Conservation (phyloP, 2,888 invertebrate genomes). For the Liopterus haemorrhoidalis region DNA sequence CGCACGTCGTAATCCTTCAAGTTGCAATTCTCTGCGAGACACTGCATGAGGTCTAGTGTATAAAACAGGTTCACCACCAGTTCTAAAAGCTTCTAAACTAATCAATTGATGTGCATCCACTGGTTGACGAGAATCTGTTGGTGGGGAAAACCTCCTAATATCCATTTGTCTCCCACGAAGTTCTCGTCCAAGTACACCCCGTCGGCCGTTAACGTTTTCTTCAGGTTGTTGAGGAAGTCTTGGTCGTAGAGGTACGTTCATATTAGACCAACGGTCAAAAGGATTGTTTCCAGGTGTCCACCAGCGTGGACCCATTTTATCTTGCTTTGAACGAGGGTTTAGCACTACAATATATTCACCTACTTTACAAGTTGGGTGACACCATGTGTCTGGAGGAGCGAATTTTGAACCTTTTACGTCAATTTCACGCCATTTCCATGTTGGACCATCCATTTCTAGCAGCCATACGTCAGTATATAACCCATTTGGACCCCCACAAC, state of each 20-base stretch:
- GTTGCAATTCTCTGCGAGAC: constrained; percentile 55
- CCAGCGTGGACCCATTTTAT: constrained; percentile 36
- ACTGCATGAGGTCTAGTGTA: constrained; percentile 21
- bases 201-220: constrained; percentile 67
- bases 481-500: constrained; percentile 81
- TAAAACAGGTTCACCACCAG: constrained; percentile 25
- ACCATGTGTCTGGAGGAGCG: constrained; percentile 85
- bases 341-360: constrained; percentile 73
- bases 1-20: constrained; percentile 59
- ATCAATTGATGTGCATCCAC: too few relatives aligned
- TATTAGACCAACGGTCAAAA: constrained; percentile 33
- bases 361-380: constrained; percentile 84
- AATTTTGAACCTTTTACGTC: constrained; percentile 69
- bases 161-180: too few relatives aligned
- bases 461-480: constrained; percentile 90
- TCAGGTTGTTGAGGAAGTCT: constrained; percentile 57
- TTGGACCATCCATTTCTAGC: constrained; percentile 51
- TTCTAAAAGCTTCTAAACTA: constrained; percentile 56
- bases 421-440: constrained; percentile 72
- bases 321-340: constrained; percentile 43
- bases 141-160: constrained; percentile 30
- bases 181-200: too few relatives aligned
- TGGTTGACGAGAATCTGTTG: constrained; percentile 27
- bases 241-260: constrained; percentile 42
- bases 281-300: constrained; percentile 35